phyloP scores from a whole-genome alignment of 2,797 vertebrate species.

The Sciurus carolinensis region DNA sequence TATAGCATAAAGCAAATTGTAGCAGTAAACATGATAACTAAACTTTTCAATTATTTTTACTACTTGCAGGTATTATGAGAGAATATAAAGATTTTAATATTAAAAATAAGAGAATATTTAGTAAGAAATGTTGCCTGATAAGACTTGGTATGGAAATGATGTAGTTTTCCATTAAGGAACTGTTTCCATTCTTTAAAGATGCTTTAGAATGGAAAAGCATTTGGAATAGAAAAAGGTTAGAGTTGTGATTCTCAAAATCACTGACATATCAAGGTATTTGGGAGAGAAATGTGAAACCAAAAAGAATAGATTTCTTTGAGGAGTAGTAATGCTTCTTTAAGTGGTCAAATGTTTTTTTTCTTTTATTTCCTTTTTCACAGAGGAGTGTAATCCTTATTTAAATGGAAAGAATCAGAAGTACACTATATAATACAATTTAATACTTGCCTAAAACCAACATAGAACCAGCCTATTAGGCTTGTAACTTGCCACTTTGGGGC shows the following conservation, averaged over 20 bases:
- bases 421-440: not conserved
- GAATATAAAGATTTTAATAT: not conserved
- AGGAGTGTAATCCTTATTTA: not conserved
- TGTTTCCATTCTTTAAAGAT: not conserved
- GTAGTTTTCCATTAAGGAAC: not conserved
- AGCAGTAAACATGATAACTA: not conserved
- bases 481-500: not conserved
- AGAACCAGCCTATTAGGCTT: not conserved
- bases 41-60: not conserved
- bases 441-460: not conserved
- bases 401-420: not conserved
- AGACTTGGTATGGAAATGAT: not conserved
- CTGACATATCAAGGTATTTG: not conserved
- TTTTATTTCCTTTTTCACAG: too few relatives aligned
- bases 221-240: not conserved
- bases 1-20: not conserved
- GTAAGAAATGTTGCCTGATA: not conserved
- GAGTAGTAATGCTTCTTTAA: not conserved
- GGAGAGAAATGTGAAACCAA: conserved; percentile 35
- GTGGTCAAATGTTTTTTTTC: too few relatives aligned
- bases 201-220: not conserved
- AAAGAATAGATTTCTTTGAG: not conserved
- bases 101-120: conserved; percentile 13
- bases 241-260: not conserved
- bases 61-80: not conserved